Evolutionary conservation across 2,113 vertebrate genomes (phyloP).

Genomic region (Rhynchopsitta pachyrhyncha): DNA sequence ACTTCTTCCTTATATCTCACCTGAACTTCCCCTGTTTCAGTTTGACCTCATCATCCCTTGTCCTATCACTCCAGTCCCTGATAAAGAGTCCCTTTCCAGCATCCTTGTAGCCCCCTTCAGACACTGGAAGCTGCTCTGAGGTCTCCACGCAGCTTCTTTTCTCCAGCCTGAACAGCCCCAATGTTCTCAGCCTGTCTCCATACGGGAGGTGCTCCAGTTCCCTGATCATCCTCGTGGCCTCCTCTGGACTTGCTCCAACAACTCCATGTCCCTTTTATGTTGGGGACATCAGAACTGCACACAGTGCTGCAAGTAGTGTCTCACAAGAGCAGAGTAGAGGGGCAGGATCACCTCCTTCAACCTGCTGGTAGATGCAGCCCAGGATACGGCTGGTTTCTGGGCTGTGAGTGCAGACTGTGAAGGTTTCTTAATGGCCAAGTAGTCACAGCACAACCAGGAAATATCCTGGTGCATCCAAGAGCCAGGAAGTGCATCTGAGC

Average conservation of each 20-base stretch:
- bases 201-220: too few species aligned
- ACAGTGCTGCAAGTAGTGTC: neutral
- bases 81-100: too few species aligned
- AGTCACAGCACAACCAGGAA: neutral
- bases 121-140: neutral
- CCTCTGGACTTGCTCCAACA: neutral
- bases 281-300: neutral
- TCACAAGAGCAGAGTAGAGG: neutral
- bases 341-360: neutral
- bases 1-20: neutral
- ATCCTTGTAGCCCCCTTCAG: too few species aligned
- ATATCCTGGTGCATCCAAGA: neutral
- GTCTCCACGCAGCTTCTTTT: too few species aligned
- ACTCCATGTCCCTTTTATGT: neutral
- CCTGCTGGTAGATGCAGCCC: neutral
- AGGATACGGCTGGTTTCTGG: neutral
- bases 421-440: neutral
- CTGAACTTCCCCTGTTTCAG: neutral
- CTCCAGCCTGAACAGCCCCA: too few species aligned
- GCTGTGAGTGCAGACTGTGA: neutral
- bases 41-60: too few species aligned
- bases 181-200: too few species aligned
- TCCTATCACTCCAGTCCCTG: too few species aligned
- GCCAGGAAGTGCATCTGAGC: neutral
- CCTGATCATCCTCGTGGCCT: neutral